phyloP scores from a whole-genome alignment of 1,140 invertebrate genomes.

The Hormaphis cornu region DNA sequence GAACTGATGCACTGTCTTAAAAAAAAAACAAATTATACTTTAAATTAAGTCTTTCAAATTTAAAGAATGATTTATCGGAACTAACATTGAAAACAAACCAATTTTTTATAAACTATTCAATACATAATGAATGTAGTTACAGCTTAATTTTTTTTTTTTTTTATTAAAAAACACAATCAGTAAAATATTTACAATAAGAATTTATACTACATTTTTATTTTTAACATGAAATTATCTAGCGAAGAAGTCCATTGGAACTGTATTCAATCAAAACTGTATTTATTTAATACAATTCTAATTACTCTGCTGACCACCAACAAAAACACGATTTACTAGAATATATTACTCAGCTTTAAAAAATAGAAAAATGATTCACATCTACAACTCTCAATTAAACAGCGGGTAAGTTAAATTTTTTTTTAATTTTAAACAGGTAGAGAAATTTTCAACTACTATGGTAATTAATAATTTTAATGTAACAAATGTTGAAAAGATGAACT shows the following conservation, averaged over 20 bases:
- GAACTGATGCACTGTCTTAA: slow-evolving; percentile 42
- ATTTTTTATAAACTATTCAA: not conserved
- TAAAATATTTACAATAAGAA: not conserved
- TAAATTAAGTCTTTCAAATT: not conserved
- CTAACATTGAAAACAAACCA: not conserved
- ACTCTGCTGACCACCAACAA: too few species aligned
- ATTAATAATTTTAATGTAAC: not conserved
- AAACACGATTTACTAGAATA: too few species aligned
- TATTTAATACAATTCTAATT: too few species aligned
- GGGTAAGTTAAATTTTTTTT: not conserved
- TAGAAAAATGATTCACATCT: too few species aligned
- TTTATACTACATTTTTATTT: too few species aligned
- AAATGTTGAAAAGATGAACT: too few species aligned
- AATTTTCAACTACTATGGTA: too few species aligned
- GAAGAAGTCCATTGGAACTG: not conserved
- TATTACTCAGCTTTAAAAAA: too few species aligned
- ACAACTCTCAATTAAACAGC: not conserved
- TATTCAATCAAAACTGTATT: too few species aligned
- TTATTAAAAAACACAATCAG: too few species aligned
- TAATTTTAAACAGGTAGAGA: not conserved
- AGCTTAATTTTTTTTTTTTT: not conserved
- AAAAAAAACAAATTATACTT: not conserved
- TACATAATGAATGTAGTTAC: not conserved
- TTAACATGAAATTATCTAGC: too few species aligned
- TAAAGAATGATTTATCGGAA: not conserved